Conservation (phyloP, 2,113 vertebrate species). For the Ceyx cyanopectus region DNA sequence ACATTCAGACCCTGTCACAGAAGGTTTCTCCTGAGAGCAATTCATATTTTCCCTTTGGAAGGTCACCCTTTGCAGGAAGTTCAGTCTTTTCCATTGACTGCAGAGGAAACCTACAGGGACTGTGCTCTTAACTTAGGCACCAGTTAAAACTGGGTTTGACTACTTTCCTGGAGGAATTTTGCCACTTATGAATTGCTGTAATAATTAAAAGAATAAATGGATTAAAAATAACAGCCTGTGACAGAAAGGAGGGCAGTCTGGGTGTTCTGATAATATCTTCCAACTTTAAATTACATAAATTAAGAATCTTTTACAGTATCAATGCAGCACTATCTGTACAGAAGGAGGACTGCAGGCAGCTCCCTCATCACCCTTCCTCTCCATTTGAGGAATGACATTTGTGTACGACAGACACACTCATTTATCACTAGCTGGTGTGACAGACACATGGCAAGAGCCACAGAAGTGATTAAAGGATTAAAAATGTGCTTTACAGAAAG, state of each 20-base stretch:
- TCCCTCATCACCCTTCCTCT: background rate
- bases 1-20: background rate
- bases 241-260: background rate
- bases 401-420: background rate
- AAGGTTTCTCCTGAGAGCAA: background rate
- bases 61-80: background rate
- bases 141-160: background rate
- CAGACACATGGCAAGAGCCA: background rate
- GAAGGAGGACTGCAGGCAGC: background rate
- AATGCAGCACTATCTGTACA: background rate
- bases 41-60: background rate
- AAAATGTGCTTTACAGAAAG: background rate
- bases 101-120: background rate
- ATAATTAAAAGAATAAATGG: background rate
- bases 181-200: background rate
- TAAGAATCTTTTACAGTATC: background rate
- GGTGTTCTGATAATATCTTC: background rate
- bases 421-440: background rate
- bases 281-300: background rate
- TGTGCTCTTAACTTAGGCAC: background rate
- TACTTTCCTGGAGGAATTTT: background rate
- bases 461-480: background rate
- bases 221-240: background rate
- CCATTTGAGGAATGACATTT: background rate
- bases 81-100: background rate